Base-by-base conservation (phyloP, 2,797 vertebrate species). In the Mastacembelus armatus region DNA sequence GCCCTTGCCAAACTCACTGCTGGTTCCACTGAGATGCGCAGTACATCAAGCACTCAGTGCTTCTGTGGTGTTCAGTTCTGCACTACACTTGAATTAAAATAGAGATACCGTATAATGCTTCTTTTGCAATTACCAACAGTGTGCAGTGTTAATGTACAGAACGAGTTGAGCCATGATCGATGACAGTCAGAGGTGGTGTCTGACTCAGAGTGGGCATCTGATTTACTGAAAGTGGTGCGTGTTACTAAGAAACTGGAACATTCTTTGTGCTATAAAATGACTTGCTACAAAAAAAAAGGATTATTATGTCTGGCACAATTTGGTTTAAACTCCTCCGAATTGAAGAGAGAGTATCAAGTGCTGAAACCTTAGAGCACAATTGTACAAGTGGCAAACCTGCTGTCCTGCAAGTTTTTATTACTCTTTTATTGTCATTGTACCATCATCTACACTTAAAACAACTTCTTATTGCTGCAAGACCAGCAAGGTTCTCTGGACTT, bases 251-350 rank as follows among this genome's bases (percentile, higher is more conserved):
- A 78, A 63, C 32, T 51, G 40, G 32, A 42, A n/a, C 5, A 27
- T 21, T 49, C 61, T 45, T 42, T 70, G 57, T 67, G 35, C 42
- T 49, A 30, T 52, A 59, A 40, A 71, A 59, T 64, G 18, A 60
- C 32, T 43, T 19, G 18, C 7, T 54, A n/a, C 18, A 49, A n/a
- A 58, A 39, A n/a, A 14, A 40, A 32, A 16, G 19, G 40, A 39
- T 8, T 29, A 43, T 77, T 72, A 36, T 33, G 18, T 21, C 35
- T 33, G 48, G 39, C 16, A n/a, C n/a, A n/a, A n/a, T n/a, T n/a
- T n/a, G n/a, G n/a, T n/a, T n/a, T n/a, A n/a, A n/a, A n/a, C n/a
- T n/a, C n/a, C n/a, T n/a, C n/a, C n/a, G 8, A 62, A 32, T 50
- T 14, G 55, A 27, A 49, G 24, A n/a, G 4, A 45, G 19, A 51